Percentiles rank a stretch among this genome's conserved stretches.
Evolutionary conservation across 2,113 vertebrate species (phyloP).

Genomic region (Hippolais icterina): DNA sequence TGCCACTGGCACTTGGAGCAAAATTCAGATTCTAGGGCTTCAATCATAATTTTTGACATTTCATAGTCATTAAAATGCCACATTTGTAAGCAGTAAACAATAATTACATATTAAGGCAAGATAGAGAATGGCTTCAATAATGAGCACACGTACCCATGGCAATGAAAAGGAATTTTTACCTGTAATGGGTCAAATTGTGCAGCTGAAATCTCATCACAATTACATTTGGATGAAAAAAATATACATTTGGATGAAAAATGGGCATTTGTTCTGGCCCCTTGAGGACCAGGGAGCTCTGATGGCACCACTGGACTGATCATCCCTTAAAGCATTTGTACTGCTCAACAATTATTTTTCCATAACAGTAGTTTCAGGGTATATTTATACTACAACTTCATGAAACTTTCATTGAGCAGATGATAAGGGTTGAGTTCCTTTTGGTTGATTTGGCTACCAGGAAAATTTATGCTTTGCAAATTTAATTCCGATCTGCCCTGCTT

Average conservation of each 20-base stretch:
- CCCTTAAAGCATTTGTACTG: neutral
- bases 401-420: conserved; percentile 45
- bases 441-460: conserved; percentile 59
- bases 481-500: conserved; percentile 66
- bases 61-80: neutral
- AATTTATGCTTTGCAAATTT: conserved; percentile 68
- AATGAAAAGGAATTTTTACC: neutral
- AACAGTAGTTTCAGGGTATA: conserved; percentile 25
- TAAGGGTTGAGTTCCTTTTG: conserved; percentile 41
- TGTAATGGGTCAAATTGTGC: neutral
- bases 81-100: neutral
- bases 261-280: neutral
- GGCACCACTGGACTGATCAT: neutral
- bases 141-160: neutral
- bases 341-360: neutral
- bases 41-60: neutral
- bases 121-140: neutral
- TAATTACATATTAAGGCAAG: neutral
- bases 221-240: neutral
- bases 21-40: neutral
- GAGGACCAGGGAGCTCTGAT: neutral
- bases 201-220: neutral
- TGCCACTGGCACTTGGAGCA: neutral
- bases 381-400: neutral
- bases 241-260: neutral